A percentile compares a stretch with the other conserved stretches of the same genome.
phyloP scores from a whole-genome alignment of 2,888 invertebrate species.

The Drosophila infuscata region DNA sequence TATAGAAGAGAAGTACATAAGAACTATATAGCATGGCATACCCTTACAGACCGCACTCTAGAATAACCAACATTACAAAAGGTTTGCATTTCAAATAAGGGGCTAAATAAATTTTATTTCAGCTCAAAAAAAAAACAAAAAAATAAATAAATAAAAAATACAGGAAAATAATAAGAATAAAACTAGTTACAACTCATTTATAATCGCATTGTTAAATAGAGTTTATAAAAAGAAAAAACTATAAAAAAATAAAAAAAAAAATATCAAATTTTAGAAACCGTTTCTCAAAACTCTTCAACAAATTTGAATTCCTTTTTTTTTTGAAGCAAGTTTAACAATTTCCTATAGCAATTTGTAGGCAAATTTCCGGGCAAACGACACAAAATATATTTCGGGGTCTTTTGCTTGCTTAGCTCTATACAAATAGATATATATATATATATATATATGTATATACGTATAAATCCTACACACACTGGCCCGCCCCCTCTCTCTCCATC shows the following conservation, averaged over 20 bases:
- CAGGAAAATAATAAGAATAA: background rate
- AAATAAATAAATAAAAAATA: background rate
- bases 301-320: background rate
- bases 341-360: background rate
- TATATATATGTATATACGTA: background rate
- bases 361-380: constrained; percentile 5
- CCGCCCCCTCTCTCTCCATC: too few species aligned
- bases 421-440: background rate
- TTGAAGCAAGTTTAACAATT: background rate
- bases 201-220: background rate
- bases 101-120: background rate
- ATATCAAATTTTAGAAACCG: background rate
- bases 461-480: too few species aligned
- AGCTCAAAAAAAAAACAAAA: background rate
- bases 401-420: constrained; percentile 6
- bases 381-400: constrained; percentile 8
- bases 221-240: too few species aligned
- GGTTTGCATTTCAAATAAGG: background rate
- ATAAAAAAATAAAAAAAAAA: background rate
- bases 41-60: background rate
- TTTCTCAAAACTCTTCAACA: background rate
- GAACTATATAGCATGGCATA: background rate
- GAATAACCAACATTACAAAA: too few species aligned
- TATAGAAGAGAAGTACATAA: background rate
- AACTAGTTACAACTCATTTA: background rate